Evolutionary conservation across 2,797 vertebrate species (phyloP), one percentile per base, ranked within the genome.

Genomic region (Poeciliopsis infans): DNA sequence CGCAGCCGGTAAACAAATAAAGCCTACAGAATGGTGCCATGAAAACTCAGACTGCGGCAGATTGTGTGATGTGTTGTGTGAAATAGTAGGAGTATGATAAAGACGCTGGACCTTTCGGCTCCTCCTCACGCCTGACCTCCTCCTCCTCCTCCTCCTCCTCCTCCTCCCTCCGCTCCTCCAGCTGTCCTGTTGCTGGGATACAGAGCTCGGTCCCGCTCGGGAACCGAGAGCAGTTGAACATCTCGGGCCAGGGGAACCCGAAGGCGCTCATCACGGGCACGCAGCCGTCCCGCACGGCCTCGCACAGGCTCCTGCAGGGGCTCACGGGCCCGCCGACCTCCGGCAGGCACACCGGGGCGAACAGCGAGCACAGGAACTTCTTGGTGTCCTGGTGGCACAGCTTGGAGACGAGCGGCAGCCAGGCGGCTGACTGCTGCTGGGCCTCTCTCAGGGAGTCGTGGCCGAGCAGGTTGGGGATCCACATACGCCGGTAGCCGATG

Each of bases 351-450:
- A 96, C 96, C 18, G 96, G 96, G 3, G 96, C 95, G 41, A 96
- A 97, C 23, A 97, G 94, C 8, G 96, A 96, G 91, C 96, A 97
- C 76, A 97, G 91, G 85, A 97, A 97, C 92, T 94, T 96, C 85
- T 94, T 95, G 69, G 96, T 96, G 89, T 97, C 96, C 20, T 77
- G 79, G 90, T 97, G 96, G 86, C 96, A 96, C 74, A 91, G 93
- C 79, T 96, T 97, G 85, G 91, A 93, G 79, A 97, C 47, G 31
- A 97, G 94, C 0, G 96, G 96, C 81, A 96, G 91, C 96, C 96
- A 97, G 75, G 96, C 91, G 23, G 92, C 94, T 2, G 95, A 95
- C 87, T 96, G 96, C 87, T 96, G 96, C 89, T 96, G 94, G 2
- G 89, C 95, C 88, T 97, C 96, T 78, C 82, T 89, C 80, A 96